These are phyloP conservation scores for Alitta virens DNA, from an alignment of 2,888 invertebrate genomes.

Conservation along the genomic window DNA sequence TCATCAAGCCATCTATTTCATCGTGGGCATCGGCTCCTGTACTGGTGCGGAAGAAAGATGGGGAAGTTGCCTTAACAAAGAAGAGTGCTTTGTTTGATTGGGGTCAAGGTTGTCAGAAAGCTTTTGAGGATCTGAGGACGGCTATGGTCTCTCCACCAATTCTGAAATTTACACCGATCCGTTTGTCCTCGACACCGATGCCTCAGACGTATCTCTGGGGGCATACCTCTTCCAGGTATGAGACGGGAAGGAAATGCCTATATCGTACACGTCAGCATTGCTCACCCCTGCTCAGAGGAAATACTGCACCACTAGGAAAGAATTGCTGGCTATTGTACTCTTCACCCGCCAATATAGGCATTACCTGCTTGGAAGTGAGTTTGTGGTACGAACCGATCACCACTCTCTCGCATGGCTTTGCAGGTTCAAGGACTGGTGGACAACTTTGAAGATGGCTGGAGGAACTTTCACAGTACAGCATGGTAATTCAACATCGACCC, in stretches of 20 bases:
- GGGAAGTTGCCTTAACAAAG: too few species aligned
- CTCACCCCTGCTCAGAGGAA: background rate
- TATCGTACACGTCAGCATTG: background rate
- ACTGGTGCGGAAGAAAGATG: too few species aligned
- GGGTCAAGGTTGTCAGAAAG: too few species aligned
- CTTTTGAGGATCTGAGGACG: too few species aligned
- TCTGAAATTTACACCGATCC: too few species aligned
- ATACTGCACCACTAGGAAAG: background rate
- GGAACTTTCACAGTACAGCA: background rate
- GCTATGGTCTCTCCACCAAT: too few species aligned
- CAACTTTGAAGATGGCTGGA: background rate
- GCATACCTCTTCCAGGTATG: background rate
- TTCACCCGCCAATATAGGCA: background rate
- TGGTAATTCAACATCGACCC: background rate
- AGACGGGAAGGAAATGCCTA: background rate
- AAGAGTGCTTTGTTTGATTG: too few species aligned
- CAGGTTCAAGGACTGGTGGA: background rate
- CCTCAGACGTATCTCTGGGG: background rate
- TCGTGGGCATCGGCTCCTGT: too few species aligned
- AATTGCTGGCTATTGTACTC: background rate
- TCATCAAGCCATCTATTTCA: too few species aligned
- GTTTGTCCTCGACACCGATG: constrained; percentile 1
- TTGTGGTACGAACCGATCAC: background rate
- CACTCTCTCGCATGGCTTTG: background rate
- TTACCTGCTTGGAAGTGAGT: background rate